Evolutionary conservation across 37 sponge, comb jelly and placozoan genomes (phyloP), one percentile per base, ranked within the genome.

Genomic region (Beroe ovata): DNA sequence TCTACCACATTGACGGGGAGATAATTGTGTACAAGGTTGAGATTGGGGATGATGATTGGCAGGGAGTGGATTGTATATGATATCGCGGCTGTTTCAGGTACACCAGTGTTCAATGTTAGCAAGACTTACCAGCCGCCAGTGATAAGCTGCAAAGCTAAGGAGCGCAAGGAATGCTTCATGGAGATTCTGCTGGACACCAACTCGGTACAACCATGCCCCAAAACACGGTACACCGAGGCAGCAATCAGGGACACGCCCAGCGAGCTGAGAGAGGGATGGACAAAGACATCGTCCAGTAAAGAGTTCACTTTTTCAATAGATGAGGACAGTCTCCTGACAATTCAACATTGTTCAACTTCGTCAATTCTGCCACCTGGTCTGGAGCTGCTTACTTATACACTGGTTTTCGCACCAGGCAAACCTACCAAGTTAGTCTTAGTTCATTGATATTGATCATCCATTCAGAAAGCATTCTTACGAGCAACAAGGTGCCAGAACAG

Each of bases 381-480:
- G 22, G 35, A 6, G n/a, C 89, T 40, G 8, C 69, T 95, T 28
- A 88, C 89, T 1, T 93, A 93, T 88, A 62, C 64, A 0, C 22
- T 95, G 42, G 89, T 92, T 8, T 93, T 95, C 64, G 69, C 89
- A 18, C 94, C 95, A 23, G 60, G 92, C 2, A 95, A 93, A 64
- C 88, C 94, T 18, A 71, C 94, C 92, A 93, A 90, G 95, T 20
- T n/a, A 4, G 29, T 62, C 63, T n/a, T n/a, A n/a, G n/a, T n/a
- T n/a, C n/a, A n/a, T n/a, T n/a, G n/a, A n/a, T n/a, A n/a, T n/a
- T n/a, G n/a, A n/a, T n/a, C n/a, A n/a, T n/a, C n/a, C n/a, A n/a
- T n/a, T n/a, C n/a, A n/a, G n/a, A n/a, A n/a, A n/a, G n/a, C n/a
- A n/a, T n/a, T n/a, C n/a, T n/a, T n/a, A n/a, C n/a, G n/a, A n/a